Evolutionary conservation across 2,888 invertebrate species (phyloP), one percentile per base, ranked within the genome.

Genomic region (Lepidocyrtoides sp.): DNA sequence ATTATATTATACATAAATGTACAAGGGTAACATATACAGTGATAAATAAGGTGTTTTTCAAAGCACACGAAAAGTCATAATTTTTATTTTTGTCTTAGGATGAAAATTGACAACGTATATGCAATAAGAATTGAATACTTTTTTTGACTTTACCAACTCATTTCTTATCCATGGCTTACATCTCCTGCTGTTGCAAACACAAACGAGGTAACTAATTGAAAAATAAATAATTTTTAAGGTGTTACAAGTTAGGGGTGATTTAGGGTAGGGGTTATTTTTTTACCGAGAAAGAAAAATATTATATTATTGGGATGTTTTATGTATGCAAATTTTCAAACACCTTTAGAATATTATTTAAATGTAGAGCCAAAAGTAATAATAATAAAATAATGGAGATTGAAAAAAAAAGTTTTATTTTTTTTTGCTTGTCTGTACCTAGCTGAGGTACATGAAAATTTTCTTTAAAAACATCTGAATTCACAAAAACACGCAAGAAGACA

Each of bases 71-170:
- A 75, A 75, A 48, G 23, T 26, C 20, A 48, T 75, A 75, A 75
- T 36, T 75, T 66, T 75, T 75, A 75, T 17, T 75, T 75, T 75
- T 75, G 75, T 75, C 17, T 75, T 48, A 75, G 48, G 75, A 48
- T 75, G 44, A 17, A 75, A 75, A 75, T 75, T 75, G 75, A 75
- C 75, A 75, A 48, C 75, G 41, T 14, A 36, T 12, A 20, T 26
- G 48, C 48, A 75, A 75, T 75, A 75, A 75, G 75, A 48, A 20
- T 75, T 23, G 20, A 75, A 48, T 75, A 14, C n/a, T 26, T 75
- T 48, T 48, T 75, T 75, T 41, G 2, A 2, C 69, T 17, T n/a
- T 8, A 36, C 3, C 5, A 72, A 75, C n/a, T 4, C 23, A 23
- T 26, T 32, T 66, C 32, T 66, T 29, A 66, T 32, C 66, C 32